Base-by-base conservation (phyloP, 2,113 vertebrate genomes). In the rabbit (Oryctolagus cuniculus) region DNA sequence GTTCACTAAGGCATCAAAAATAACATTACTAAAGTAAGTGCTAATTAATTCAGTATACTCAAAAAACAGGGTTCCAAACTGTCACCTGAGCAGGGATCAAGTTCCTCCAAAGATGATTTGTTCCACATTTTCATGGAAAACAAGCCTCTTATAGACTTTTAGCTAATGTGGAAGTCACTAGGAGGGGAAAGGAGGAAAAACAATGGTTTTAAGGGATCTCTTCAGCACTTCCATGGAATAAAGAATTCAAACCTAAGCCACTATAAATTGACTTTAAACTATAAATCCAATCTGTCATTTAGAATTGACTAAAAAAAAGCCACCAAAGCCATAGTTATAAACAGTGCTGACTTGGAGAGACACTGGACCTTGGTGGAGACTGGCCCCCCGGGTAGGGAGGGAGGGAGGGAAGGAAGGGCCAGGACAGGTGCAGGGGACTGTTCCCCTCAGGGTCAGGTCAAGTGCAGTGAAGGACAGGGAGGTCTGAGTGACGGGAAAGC, bases 11-110 rank as follows among this genome's bases (percentile, higher is more conserved):
- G 31, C 19, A 15, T 25, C 55, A 80, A 83, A 16, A 96, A 36
- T 64, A 90, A 95, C 95, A 92, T 67, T 87, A 61, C 79, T 75
- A 85, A 82, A 73, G 82, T 92, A 92, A 82, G 15, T 64, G 36
- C 29, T 51, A 95, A 90, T 93, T 69, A 92, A 92, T 81, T 88
- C 78, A 77, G 27, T 25, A 5, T 49, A 55, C 27, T 87, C 22
- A 82, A 44, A 72, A 94, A 94, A 78, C 5, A 88, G 31, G 22
- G 44, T 27, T 49, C 66, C 31, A 74, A 95, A 91, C 21, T 67
- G 19, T 86, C 86, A 74, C 12, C 2, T 49, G 77, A 72, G 25
- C 25, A 7, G 31, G 34, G 22, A 38, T 75, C 7, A 34, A 81
- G 51, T 79, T 64, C 36, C 15, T 70, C 69, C 15, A 7, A 67